Conservation (phyloP, 2,888 invertebrate genomes). For the Emmelina monodactyla region DNA sequence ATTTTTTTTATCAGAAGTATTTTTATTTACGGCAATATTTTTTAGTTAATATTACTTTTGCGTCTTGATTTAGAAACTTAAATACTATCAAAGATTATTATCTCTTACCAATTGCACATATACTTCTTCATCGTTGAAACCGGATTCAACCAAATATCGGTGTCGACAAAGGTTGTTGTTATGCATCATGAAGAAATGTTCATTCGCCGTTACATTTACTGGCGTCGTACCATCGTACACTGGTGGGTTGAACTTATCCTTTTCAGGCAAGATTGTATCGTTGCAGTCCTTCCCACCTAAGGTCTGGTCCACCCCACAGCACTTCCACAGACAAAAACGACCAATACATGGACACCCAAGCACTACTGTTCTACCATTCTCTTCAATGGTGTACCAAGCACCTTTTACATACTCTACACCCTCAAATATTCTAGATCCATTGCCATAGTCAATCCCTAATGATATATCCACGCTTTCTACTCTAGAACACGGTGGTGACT, state of each 20-base stretch:
- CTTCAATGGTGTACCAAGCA: conserved; percentile 33
- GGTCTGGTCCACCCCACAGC: conserved; percentile 30
- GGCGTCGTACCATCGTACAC: conserved; percentile 31
- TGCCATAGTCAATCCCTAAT: conserved; percentile 24
- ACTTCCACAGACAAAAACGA: conserved; percentile 42
- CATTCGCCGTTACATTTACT: conserved; percentile 23
- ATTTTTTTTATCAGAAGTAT: too few species aligned
- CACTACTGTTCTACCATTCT: conserved; percentile 20
- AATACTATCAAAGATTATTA: not conserved
- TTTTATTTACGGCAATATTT: too few species aligned
- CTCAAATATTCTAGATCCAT: conserved; percentile 34
- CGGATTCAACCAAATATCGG: conserved; percentile 36
- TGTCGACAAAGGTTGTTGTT: conserved; percentile 25
- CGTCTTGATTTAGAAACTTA: too few species aligned
- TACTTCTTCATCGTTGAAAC: conserved; percentile 23
- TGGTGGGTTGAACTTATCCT: conserved; percentile 39
- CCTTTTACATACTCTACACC: conserved; percentile 33
- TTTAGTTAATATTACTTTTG: too few species aligned
- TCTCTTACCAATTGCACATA: conserved; percentile 44
- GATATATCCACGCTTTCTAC: conserved; percentile 43
- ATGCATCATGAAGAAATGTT: conserved; percentile 41
- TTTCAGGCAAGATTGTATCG: conserved; percentile 22
- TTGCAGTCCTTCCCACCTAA: conserved; percentile 26
- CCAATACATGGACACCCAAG: conserved; percentile 48
- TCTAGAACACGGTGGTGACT: conserved; percentile 29